Evolutionary conservation across 2,888 invertebrate species (phyloP).

Genomic region (Drosophila paracracens): DNA sequence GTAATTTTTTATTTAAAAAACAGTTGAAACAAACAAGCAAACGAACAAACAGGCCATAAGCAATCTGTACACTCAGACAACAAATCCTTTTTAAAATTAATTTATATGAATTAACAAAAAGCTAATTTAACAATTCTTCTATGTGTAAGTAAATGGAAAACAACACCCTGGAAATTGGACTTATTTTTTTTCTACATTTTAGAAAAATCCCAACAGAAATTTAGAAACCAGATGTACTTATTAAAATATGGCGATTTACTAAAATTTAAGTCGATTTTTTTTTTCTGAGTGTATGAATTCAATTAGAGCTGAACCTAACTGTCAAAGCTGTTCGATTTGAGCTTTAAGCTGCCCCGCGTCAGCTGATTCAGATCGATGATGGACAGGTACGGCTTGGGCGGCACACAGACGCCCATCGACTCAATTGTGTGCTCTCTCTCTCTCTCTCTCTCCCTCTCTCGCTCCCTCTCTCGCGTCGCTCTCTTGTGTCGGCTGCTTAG

Average conservation of each 20-base stretch:
- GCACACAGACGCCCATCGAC: slow-evolving; percentile 78
- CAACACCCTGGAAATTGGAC: not conserved
- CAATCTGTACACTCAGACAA: not conserved
- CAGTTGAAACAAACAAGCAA: slow-evolving; percentile 47
- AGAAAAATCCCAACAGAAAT: not conserved
- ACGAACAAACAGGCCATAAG: not conserved
- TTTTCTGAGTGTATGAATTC: slow-evolving; percentile 48
- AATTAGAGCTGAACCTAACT: slow-evolving; percentile 49
- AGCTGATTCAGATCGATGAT: slow-evolving; percentile 91
- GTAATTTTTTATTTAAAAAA: slow-evolving; percentile 55
- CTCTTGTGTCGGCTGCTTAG: slow-evolving; percentile 45
- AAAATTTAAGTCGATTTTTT: not conserved
- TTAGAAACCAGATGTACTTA: not conserved
- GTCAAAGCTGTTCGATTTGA: slow-evolving; percentile 69
- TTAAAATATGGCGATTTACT: not conserved
- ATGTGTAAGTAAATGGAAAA: not conserved
- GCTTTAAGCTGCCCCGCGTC: slow-evolving; percentile 87
- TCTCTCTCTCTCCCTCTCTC: slow-evolving; percentile 14
- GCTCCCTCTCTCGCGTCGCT: not conserved
- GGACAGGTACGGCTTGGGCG: slow-evolving; percentile 88
- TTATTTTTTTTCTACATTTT: not conserved
- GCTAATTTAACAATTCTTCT: not conserved
- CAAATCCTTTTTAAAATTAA: not conserved
- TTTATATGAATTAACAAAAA: not conserved
- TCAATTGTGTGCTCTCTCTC: slow-evolving; percentile 49